Evolutionary conservation across 2,888 invertebrate species (phyloP), one percentile per base, ranked within the genome.

Genomic region (Liopterus haemorrhoidalis): DNA sequence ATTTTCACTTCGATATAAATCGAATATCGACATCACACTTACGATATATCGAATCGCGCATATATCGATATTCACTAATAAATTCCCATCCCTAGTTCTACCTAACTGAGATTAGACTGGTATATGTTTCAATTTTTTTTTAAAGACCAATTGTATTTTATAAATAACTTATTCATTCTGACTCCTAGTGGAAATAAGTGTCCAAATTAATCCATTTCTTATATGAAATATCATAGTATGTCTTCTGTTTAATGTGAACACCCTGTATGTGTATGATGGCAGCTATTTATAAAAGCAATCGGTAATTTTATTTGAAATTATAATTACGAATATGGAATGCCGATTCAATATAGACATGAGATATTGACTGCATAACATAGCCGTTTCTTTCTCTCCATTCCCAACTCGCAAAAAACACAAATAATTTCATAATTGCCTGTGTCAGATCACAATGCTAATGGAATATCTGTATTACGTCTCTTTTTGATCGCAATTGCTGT

Each of bases 341-440:
- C 31, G 22, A 32, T 41, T 35, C 41, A 27, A 41, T 41, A 41
- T 41, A 41, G 41, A n/a, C n/a, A n/a, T n/a, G n/a, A n/a, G n/a
- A 35, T 41, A 41, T 41, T 33, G 35, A 41, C 41, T 15, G 35
- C 41, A 41, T 41, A 33, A 18, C 28, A n/a, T 4, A n/a, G n/a
- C n/a, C 1, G 27, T 41, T 33, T 41, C 41, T 41, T 41, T 24
- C 22, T 24, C 27, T 25, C 41, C 33, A 33, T 41, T 35, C 35
- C 35, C 41, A 41, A 41, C 35, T n/a, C n/a, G n/a, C n/a, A n/a
- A n/a, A n/a, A n/a, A n/a, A n/a, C n/a, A n/a, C 33, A 41, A 41
- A 41, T 41, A 41, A 41, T 41, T 41, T 33, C 41, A 41, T 41
- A 41, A 41, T 41, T 41, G 41, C 33, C 33, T 41, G 41, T 24